A percentile compares a stretch with the other conserved stretches of the same genome.
Evolutionary conservation across 2,113 vertebrate species (phyloP).

Genomic region (Poicephalus meyeri): DNA sequence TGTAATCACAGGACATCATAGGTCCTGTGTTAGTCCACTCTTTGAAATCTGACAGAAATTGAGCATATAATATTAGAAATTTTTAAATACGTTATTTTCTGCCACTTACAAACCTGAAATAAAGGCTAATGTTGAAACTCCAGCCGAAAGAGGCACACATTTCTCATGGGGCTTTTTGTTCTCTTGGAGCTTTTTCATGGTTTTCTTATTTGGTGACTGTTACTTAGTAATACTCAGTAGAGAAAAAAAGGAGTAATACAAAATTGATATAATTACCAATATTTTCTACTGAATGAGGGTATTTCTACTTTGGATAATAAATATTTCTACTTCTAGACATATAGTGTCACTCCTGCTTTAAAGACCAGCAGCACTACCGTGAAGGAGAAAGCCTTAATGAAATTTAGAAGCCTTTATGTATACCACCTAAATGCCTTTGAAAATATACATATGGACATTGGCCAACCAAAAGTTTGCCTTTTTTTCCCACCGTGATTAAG

Average conservation of each 20-base stretch:
- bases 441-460: not conserved
- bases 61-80: not conserved
- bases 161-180: not conserved
- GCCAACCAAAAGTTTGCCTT: not conserved
- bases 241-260: not conserved
- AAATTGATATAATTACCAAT: not conserved
- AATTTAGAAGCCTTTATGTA: not conserved
- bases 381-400: not conserved
- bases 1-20: no score
- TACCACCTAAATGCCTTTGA: not conserved
- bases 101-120: not conserved
- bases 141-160: not conserved
- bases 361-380: not conserved
- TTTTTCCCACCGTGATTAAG: not conserved
- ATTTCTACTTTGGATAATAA: not conserved
- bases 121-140: not conserved
- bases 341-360: not conserved
- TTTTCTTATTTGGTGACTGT: not conserved
- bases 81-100: not conserved
- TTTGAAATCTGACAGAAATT: not conserved
- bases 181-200: not conserved
- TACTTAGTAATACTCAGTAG: not conserved
- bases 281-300: not conserved
- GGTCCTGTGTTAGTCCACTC: not conserved
- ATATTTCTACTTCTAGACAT: not conserved